These are phyloP conservation scores for Prionailurus viverrinus DNA, from an alignment of 2,113 vertebrate species.

Conservation along the genomic window DNA sequence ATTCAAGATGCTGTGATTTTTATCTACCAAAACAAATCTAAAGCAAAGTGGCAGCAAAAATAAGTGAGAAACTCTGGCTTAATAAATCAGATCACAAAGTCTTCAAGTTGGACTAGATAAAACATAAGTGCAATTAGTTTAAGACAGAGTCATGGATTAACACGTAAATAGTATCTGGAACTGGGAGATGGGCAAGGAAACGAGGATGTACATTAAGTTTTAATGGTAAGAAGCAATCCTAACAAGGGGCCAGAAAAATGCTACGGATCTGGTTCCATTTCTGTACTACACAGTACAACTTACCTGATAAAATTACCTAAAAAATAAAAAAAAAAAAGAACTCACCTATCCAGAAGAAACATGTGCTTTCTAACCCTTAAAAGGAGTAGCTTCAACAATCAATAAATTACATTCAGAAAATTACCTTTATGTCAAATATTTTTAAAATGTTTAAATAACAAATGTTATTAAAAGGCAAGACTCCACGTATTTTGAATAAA, in stretches of 20 bases:
- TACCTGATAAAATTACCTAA: background rate
- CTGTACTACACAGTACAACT: background rate
- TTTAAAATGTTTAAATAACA: constrained; percentile 16
- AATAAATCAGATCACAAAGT: background rate
- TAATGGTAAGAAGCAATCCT: background rate
- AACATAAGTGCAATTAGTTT: background rate
- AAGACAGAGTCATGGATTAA: background rate
- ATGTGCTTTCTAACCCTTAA: constrained; percentile 35
- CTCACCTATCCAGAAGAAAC: constrained; percentile 25
- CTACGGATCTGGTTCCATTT: background rate
- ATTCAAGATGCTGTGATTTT: background rate
- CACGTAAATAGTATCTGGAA: background rate
- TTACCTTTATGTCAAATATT: constrained; percentile 48
- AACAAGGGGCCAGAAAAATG: background rate
- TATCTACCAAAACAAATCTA: background rate
- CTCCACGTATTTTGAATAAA: constrained; percentile 45
- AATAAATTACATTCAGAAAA: background rate
- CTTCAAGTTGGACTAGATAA: background rate
- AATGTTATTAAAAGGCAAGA: background rate
- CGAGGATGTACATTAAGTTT: background rate
- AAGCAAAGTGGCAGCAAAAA: background rate
- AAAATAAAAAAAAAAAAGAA: background rate
- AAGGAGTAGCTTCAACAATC: constrained; percentile 24
- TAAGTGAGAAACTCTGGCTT: background rate
- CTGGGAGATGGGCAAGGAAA: background rate